Percentiles rank a stretch among this genome's conserved stretches.
Conservation (phyloP, 2,888 invertebrate species). For the Autographa pulchrina region DNA sequence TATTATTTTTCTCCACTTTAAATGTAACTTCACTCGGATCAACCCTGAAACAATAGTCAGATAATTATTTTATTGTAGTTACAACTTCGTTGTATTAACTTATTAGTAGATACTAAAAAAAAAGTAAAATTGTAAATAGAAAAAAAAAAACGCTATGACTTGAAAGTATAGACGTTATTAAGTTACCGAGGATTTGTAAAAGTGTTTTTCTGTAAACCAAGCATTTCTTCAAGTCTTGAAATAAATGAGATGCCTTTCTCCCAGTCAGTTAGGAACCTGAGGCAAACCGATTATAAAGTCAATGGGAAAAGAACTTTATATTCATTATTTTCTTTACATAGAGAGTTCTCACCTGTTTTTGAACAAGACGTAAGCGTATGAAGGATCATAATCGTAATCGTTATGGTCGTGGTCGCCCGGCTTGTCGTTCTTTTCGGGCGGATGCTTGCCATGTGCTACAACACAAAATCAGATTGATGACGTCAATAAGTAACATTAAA, state of each 20-base stretch:
- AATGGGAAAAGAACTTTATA: conserved; percentile 56
- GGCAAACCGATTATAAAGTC: conserved; percentile 59
- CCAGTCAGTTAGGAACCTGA: conserved; percentile 89
- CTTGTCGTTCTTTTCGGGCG: conserved; percentile 66
- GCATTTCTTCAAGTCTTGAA: conserved; percentile 91
- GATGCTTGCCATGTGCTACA: conserved; percentile 75
- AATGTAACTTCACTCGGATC: conserved; percentile 94
- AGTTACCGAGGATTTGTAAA: conserved; percentile 91
- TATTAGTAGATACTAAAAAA: neutral
- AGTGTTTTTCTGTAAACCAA: conserved; percentile 91
- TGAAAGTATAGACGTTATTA: conserved; percentile 35
- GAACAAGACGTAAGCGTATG: conserved; percentile 94
- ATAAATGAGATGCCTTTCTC: conserved; percentile 93
- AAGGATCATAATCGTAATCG: conserved; percentile 92
- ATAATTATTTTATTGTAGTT: conserved; percentile 11
- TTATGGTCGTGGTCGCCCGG: conserved; percentile 84
- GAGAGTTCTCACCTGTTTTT: conserved; percentile 90
- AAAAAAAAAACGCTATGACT: conserved; percentile 34
- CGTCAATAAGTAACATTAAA: conserved; percentile 18
- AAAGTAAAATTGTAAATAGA: conserved; percentile 12
- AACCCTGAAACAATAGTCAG: conserved; percentile 88
- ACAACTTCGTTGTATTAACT: neutral
- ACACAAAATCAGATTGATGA: conserved; percentile 57
- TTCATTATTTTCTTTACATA: conserved; percentile 19
- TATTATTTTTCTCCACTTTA: conserved; percentile 91